A percentile compares a stretch with the other conserved stretches of the same genome.
Conservation (phyloP, 2,113 vertebrate genomes). For the Urocolius indicus region DNA sequence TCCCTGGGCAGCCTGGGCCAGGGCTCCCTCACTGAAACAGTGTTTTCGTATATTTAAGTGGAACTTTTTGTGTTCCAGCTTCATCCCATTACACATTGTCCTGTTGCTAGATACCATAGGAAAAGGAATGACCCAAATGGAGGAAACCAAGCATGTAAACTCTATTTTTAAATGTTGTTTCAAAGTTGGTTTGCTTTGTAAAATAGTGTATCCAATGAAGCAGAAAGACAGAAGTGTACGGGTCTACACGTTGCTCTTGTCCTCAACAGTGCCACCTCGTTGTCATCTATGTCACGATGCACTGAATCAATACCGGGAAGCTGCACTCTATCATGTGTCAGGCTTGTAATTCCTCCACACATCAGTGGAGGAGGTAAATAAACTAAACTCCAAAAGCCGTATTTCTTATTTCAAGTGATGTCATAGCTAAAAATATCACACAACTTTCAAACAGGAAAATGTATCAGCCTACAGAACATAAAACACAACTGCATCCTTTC, state of each 20-base stretch:
- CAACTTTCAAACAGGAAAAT: background rate
- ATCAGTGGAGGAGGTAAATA: background rate
- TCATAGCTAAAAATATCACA: background rate
- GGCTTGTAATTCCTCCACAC: background rate
- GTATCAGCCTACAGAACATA: background rate
- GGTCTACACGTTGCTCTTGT: background rate
- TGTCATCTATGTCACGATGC: background rate
- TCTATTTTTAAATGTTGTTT: background rate
- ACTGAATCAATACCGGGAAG: background rate
- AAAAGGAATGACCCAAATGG: no score
- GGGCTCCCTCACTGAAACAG: no score
- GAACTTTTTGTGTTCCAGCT: no score
- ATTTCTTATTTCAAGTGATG: background rate
- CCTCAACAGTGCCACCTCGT: background rate
- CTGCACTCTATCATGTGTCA: background rate
- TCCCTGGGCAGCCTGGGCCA: no score
- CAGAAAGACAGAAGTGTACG: background rate
- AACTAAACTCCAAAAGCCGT: background rate
- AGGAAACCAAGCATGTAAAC: background rate
- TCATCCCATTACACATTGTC: no score
- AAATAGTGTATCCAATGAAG: background rate
- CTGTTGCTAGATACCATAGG: no score
- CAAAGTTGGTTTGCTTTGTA: background rate
- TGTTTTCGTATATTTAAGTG: no score
- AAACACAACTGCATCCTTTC: background rate